Evolutionary conservation across 2,888 invertebrate species (phyloP), one percentile per base, ranked within the genome.

Genomic region (Mythimna vitellina): DNA sequence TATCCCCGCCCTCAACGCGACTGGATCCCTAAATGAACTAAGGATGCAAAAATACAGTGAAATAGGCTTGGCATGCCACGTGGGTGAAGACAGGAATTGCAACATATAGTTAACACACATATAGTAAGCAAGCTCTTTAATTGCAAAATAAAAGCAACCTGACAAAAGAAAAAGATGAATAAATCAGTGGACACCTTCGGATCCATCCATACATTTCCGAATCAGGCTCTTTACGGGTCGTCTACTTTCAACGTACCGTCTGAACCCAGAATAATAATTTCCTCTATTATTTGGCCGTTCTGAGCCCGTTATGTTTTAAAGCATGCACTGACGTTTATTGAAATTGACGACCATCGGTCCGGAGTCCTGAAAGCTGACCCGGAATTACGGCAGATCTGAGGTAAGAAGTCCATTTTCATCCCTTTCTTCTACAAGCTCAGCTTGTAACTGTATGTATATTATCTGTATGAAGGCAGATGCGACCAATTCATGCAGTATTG

Each of bases 401-500:
- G 9, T 46, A 22, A 58, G 29, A 49, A 49, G 35, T 7, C 25
- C 8, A 32, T 68, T 60, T 53, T 49, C 49, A 25, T 49, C 72
- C 69, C 61, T 49, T 65, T 66, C 68, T 54, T 53, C 29, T 14
- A 9, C 32, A 60, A 56, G 46, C 7, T 70, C 4, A 76, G 80
- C 82, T 82, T 80, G 80, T 57, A 60, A 64, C 69, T 57, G 49
- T 63, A 70, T 78, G 80, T 67, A 65, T 82, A 73, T 73, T 54
- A 78, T 73, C 73, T 64, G 53, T 70, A 80, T 70, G 80, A 61
- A 70, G 70, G 78, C 78, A 56, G 46, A 73, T 83, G 83, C 83
- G 61, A 83, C 73, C 78, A 83, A 81, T 81, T 80, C 85, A 85
- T 85, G 85, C 85, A 85, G 80, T 78, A 80, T 85, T 77, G 84